These are phyloP conservation scores for Leguminivora glycinivorella DNA, from an alignment of 1,140 invertebrate species.

Conservation along the genomic window DNA sequence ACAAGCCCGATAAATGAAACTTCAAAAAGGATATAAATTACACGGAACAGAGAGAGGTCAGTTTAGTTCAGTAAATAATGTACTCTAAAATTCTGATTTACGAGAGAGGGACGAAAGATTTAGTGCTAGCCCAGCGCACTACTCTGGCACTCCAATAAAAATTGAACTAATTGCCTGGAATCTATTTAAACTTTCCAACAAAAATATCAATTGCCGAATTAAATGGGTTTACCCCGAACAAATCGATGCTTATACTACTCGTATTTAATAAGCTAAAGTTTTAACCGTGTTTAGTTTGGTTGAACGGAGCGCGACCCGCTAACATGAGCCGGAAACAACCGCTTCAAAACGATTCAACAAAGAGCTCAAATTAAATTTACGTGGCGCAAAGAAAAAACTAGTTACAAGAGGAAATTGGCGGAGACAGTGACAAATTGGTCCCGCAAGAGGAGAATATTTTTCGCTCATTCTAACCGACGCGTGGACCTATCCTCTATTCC, in stretches of 20 bases:
- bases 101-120: constrained; percentile 26
- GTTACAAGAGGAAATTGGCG: constrained; percentile 76
- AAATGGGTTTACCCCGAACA: constrained; percentile 10
- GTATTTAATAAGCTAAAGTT: too few relatives aligned
- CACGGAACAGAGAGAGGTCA: constrained; percentile 15
- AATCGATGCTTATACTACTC: constrained; percentile 13
- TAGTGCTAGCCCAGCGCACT: constrained; percentile 22
- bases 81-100: constrained; percentile 30
- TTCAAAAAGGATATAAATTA: constrained; percentile 9
- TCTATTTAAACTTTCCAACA: constrained; percentile 18
- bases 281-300: too few relatives aligned
- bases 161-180: constrained; percentile 25
- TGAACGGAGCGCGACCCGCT: background rate
- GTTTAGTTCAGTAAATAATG: constrained; percentile 24
- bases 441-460: constrained; percentile 59
- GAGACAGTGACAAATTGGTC: constrained; percentile 76
- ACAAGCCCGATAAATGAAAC: background rate
- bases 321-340: constrained; percentile 42
- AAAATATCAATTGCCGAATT: constrained; percentile 18
- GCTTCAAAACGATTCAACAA: constrained; percentile 67
- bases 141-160: constrained; percentile 14
- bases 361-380: constrained; percentile 77
- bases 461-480: constrained; percentile 49
- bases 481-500: constrained; percentile 35
- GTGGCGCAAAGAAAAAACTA: constrained; percentile 75